Percentiles rank a stretch among this genome's conserved stretches.
Conservation (phyloP, 1,140 invertebrate species). For the Pseudomyrmex concolor region DNA sequence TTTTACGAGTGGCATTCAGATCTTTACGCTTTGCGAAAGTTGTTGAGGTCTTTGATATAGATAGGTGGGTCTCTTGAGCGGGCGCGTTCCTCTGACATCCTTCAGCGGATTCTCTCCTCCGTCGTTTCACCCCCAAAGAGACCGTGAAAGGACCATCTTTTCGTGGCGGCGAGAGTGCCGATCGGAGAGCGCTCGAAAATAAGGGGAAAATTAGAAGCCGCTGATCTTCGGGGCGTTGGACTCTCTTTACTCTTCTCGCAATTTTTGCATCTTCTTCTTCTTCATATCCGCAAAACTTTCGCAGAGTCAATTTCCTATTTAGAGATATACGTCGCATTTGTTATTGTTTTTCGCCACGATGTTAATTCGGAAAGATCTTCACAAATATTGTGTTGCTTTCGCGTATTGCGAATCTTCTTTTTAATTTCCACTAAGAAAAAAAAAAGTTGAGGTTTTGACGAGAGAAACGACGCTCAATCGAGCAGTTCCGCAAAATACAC, state of each 20-base stretch:
- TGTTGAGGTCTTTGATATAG: conserved; percentile 11
- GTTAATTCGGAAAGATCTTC: neutral
- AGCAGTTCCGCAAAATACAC: conserved; percentile 7
- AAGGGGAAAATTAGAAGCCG: conserved; percentile 43
- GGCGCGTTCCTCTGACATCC: neutral
- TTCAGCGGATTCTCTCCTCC: neutral
- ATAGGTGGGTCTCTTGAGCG: conserved; percentile 7
- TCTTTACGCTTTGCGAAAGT: neutral
- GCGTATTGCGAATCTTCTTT: neutral
- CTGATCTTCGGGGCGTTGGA: neutral
- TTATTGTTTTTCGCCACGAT: neutral
- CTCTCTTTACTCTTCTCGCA: neutral
- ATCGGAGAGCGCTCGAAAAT: conserved; percentile 19
- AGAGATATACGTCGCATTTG: too few relatives aligned
- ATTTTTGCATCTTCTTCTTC: neutral
- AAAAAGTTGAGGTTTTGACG: conserved; percentile 8
- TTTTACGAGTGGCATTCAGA: neutral
- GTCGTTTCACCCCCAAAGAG: conserved; percentile 18
- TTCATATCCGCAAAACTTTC: neutral
- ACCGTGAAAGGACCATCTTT: conserved; percentile 19
- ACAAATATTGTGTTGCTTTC: neutral
- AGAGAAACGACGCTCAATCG: conserved; percentile 3
- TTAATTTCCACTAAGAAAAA: neutral
- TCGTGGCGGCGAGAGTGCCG: conserved; percentile 23
- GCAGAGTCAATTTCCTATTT: too few relatives aligned